These are phyloP conservation scores for Pheosia tremula DNA, from an alignment of 2,888 invertebrate species.

Conservation along the genomic window DNA sequence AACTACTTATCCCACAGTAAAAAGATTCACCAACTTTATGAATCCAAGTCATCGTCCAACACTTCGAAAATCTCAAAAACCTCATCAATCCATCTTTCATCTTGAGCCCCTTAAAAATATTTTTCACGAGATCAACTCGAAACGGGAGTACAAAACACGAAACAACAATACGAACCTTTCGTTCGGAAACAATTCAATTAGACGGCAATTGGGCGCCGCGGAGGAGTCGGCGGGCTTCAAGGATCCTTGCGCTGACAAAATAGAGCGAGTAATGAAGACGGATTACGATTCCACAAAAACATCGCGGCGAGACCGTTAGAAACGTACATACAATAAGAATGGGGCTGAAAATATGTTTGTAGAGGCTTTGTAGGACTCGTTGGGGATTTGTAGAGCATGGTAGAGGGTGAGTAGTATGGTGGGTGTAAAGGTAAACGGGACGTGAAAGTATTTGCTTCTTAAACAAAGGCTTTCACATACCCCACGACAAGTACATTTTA, in stretches of 20 bases:
- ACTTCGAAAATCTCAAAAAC: conserved; percentile 8
- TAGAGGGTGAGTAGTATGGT: not conserved
- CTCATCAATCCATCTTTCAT: conserved; percentile 7
- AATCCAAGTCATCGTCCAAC: not conserved
- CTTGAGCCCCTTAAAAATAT: conserved; percentile 10
- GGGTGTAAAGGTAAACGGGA: not conserved
- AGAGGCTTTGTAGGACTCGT: conserved; percentile 10
- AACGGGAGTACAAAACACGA: conserved; percentile 13
- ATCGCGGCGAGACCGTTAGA: conserved; percentile 30
- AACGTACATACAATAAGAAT: conserved; percentile 39
- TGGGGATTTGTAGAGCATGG: not conserved
- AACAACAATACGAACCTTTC: conserved; percentile 36
- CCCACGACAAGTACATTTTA: not conserved
- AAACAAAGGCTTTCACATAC: not conserved
- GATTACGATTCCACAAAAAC: conserved; percentile 51
- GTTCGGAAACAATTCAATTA: conserved; percentile 60
- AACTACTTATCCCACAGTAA: too few species aligned
- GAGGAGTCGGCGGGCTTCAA: conserved; percentile 28
- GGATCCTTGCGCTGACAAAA: conserved; percentile 49
- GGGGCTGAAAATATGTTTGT: conserved; percentile 22
- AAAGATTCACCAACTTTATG: not conserved
- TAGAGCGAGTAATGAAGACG: conserved; percentile 57
- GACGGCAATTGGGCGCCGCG: conserved; percentile 43
- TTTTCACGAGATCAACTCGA: conserved; percentile 13
- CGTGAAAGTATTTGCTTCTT: not conserved